Base-by-base conservation (phyloP, 2,113 vertebrate genomes). In the Papio anubis region DNA sequence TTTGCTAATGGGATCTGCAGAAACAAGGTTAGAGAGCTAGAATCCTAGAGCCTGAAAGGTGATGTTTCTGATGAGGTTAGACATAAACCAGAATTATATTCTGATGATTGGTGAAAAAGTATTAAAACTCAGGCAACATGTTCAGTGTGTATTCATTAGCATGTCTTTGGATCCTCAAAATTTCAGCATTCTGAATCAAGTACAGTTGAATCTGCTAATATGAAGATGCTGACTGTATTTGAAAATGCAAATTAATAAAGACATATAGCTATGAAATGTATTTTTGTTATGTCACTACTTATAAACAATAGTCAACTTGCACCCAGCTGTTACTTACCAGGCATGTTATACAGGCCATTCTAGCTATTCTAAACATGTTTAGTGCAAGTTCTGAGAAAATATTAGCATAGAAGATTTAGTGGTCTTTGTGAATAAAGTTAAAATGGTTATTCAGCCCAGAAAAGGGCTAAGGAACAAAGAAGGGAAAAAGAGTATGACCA, bases 111-210 rank as follows among this genome's bases (percentile, higher is more conserved):
- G 8, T 89, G 50, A 30, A 68, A 92, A 95, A 48, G 73, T 43
- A 17, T 78, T 27, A 75, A 90, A 70, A 91, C 3, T 45, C 32
- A 61, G 48, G 16, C 27, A 72, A 27, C 45, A 84, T 61, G 55
- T 82, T 93, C 68, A 87, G 57, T 38, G 20, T 18, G 73, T n/a
- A 59, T 25, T 84, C 18, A 73, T 85, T 70, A 81, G 1, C 30
- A 59, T 12, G n/a, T 59, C 17, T 20, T 50, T 79, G n/a, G 27
- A 81, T 83, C 11, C 8, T 50, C 45, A 59, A 66, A 96, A 90
- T 32, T 61, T 84, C 5, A 66, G 61, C 70, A 92, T 89, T 94
- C 59, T 83, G 88, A 94, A 79, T 59, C 30, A 93, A 79, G 38
- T 68, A 61, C 55, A 3, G 9, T 82, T 38, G 80, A 96, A 73